phyloP scores from a whole-genome alignment of 2,888 invertebrate species.

The Oscheius onirici region DNA sequence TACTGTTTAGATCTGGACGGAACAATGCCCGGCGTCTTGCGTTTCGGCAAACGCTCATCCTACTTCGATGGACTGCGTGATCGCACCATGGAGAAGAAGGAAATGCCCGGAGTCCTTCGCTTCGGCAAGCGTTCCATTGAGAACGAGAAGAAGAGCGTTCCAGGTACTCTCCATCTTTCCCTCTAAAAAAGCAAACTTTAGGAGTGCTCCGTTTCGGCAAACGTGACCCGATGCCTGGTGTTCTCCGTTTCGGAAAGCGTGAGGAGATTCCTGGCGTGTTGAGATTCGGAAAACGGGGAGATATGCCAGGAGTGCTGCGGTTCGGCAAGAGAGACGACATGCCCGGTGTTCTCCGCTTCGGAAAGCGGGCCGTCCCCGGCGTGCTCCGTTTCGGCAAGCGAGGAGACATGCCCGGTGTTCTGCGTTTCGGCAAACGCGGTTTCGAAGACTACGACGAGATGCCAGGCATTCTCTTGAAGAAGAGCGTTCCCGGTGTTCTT shows the following conservation, averaged over 20 bases:
- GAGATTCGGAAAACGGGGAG: slow-evolving; percentile 43
- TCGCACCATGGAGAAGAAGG: slow-evolving; percentile 50
- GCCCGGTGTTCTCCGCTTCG: slow-evolving; percentile 36
- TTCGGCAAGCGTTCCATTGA: slow-evolving; percentile 51
- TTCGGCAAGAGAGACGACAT: slow-evolving; percentile 45
- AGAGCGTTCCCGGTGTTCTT: slow-evolving; percentile 46
- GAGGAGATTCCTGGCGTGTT: slow-evolving; percentile 54
- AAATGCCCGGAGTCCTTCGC: slow-evolving; percentile 49
- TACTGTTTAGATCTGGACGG: slow-evolving; percentile 48
- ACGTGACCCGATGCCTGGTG: slow-evolving; percentile 42
- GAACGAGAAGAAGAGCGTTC: slow-evolving; percentile 56
- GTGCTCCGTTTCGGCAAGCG: slow-evolving; percentile 50
- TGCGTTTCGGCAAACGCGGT: slow-evolving; percentile 51
- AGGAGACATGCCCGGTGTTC: slow-evolving; percentile 43
- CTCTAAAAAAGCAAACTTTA: slow-evolving; percentile 34
- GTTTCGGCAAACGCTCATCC: slow-evolving; percentile 65
- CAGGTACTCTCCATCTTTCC: slow-evolving; percentile 37
- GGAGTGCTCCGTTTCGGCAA: slow-evolving; percentile 37
- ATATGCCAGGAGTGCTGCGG: slow-evolving; percentile 45
- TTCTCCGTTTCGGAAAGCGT: slow-evolving; percentile 58
- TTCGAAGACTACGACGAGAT: slow-evolving; percentile 36
- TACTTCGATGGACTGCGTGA: slow-evolving; percentile 44
- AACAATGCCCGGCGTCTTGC: slow-evolving; percentile 67
- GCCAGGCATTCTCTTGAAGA: slow-evolving; percentile 43
- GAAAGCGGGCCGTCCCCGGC: not conserved